phyloP scores from a whole-genome alignment of 2,888 invertebrate species.

The Mimumesa dahlbomi region DNA sequence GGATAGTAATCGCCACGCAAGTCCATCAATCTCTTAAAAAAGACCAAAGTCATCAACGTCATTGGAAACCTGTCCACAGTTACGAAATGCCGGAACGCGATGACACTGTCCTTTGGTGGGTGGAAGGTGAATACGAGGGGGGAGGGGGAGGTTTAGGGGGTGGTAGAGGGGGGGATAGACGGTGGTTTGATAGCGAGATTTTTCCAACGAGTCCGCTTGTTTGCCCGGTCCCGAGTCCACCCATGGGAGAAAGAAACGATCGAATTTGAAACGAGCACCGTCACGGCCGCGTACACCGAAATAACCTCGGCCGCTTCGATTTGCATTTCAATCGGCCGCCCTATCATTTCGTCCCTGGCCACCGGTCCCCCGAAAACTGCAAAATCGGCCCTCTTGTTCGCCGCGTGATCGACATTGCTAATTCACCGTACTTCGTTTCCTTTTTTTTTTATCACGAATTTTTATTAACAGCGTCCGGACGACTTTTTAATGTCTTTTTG shows the following conservation, averaged over 20 bases:
- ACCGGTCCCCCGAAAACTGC: not conserved
- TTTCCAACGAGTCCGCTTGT: constrained; percentile 49
- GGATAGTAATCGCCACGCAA: no score
- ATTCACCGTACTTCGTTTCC: no score
- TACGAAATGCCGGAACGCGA: no score
- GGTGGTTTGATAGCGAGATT: constrained; percentile 23
- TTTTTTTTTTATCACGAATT: no score
- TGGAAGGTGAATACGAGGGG: not conserved
- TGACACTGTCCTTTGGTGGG: not conserved
- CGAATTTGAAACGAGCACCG: constrained; percentile 59
- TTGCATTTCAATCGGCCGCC: constrained; percentile 68
- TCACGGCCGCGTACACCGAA: constrained; percentile 52
- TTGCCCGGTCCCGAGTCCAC: constrained; percentile 32
- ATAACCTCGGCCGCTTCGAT: constrained; percentile 64
- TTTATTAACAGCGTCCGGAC: no score
- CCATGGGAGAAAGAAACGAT: constrained; percentile 53
- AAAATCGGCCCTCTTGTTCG: no score
- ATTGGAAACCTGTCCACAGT: no score
- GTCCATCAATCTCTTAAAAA: no score
- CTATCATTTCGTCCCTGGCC: constrained; percentile 28
- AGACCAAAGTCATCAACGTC: no score
- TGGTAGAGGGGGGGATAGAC: no score
- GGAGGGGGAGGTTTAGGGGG: not conserved
- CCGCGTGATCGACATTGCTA: no score
- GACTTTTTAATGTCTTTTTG: no score